Evolutionary conservation across 2,888 invertebrate genomes (phyloP).

Genomic region (Palloptera scutellata): DNA sequence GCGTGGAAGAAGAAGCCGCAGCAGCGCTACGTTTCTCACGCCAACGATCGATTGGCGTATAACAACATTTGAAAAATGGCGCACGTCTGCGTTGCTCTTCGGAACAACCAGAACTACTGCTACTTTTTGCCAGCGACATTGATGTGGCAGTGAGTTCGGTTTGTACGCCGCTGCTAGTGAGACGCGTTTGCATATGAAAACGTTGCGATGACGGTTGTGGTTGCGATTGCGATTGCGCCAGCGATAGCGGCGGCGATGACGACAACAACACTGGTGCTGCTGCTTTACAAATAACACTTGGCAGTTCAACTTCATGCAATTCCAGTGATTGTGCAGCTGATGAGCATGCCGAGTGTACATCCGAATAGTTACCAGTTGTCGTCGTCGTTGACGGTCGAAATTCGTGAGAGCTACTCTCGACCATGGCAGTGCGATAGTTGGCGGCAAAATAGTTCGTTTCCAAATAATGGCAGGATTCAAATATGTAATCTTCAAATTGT

Average conservation of each 20-base stretch:
- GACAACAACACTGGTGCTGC: constrained; percentile 40
- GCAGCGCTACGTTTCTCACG: constrained; percentile 51
- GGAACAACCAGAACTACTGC: constrained; percentile 44
- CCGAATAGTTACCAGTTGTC: constrained; percentile 32
- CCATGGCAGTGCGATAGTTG: constrained; percentile 64
- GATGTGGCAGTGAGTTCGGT: constrained; percentile 55
- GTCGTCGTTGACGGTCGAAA: constrained; percentile 61
- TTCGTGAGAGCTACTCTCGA: constrained; percentile 61
- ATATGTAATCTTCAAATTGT: constrained; percentile 62
- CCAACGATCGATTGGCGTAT: constrained; percentile 63
- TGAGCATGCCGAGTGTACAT: constrained; percentile 34
- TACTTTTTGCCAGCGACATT: constrained; percentile 46
- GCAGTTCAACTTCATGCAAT: constrained; percentile 54
- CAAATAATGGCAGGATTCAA: constrained; percentile 62
- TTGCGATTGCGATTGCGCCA: constrained; percentile 39
- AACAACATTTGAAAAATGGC: constrained; percentile 63
- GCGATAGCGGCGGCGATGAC: constrained; percentile 14
- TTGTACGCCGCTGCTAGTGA: constrained; percentile 60
- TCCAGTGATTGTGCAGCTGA: constrained; percentile 47
- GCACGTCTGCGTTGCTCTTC: constrained; percentile 50
- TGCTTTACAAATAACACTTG: constrained; percentile 56
- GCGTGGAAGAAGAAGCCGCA: constrained; percentile 22
- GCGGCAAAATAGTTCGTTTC: constrained; percentile 64
- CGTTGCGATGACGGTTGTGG: constrained; percentile 24
- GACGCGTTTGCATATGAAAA: constrained; percentile 46